Evolutionary conservation across 2,113 vertebrate genomes (phyloP).

Genomic region (Oryctolagus cuniculus): mOryCun1.1 NC_091433.1:156618001-156618500

Average conservation of each 20-base stretch:
- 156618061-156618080: not conserved
- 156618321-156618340: not conserved
- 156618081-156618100: not conserved
- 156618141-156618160: not conserved
- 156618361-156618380: slow-evolving; percentile 53
- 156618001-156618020: not conserved
- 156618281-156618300: not conserved
- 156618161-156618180: not conserved
- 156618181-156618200: not conserved
- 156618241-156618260: not conserved
- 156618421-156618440: slow-evolving; percentile 1
- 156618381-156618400: not conserved
- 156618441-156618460: not conserved
- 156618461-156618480: not conserved
- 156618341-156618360: slow-evolving; percentile 1
- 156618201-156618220: not conserved
- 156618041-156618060: not conserved
- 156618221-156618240: not conserved
- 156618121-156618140: not conserved
- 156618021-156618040: not conserved
- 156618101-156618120: not conserved
- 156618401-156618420: slow-evolving; percentile 13
- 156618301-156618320: not conserved
- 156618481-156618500: not conserved
- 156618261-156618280: not conserved